Evolutionary conservation across 2,113 vertebrate species (phyloP), one percentile per base, ranked within the genome.

Genomic region (Thamnaconus septentrionalis): DNA sequence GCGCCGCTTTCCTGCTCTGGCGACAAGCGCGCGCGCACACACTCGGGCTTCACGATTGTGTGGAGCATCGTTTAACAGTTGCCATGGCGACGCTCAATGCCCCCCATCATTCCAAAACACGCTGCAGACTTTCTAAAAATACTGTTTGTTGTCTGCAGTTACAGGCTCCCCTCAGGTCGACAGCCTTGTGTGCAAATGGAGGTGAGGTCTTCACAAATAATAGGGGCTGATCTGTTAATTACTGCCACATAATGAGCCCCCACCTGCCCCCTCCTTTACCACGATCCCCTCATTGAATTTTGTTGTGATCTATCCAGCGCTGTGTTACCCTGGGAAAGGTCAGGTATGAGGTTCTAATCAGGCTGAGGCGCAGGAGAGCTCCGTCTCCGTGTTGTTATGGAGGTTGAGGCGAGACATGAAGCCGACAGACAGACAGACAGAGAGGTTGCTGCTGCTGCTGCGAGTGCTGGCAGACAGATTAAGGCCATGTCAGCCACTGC

Each of bases 41-140:
- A 64, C 48, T 59, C 66, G 45, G 69, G 18, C 18, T 31, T 31
- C 18, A 31, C 18, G 18, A 31, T 2, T 31, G 73, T 83, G 57
- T 62, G 56, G 69, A 61, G 69, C 83, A 58, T 81, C 52, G 65
- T 80, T 79, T 86, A 77, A 81, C 85, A 82, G 85, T 93, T 92
- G 85, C 88, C 86, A 92, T 92, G 89, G 87, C 84, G 84, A 91
- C 89, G 11, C 78, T 66, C 72, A 79, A 84, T 85, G 70, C 69
- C 84, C 50, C 76, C 82, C 76, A 31, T 77, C 79, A 76, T 82
- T 85, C 81, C 80, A 85, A 89, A 90, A 91, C 85, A 84, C 82
- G 77, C 86, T 82, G 82, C 84, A 89, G 89, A 89, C 88, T 83
- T 89, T 90, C 92, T 92, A 92, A 91, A 93, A 92, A 92, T 91